Evolutionary conservation across 2,888 invertebrate genomes (phyloP).

Genomic region (Luffia ferchaultella): DNA sequence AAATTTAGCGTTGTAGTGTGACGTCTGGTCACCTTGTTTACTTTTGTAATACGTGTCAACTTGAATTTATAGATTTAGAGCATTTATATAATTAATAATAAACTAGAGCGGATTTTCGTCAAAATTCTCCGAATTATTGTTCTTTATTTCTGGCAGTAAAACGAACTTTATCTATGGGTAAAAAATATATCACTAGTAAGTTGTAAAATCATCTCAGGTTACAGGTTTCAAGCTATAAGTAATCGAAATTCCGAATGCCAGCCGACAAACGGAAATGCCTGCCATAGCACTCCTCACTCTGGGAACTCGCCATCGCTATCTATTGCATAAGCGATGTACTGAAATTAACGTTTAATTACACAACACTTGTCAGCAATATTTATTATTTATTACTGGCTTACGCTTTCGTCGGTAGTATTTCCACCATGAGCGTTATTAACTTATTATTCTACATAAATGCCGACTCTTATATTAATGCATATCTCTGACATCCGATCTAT

Average conservation of each 20-base stretch:
- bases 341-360: not conserved
- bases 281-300: not conserved
- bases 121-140: not conserved
- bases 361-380: not conserved
- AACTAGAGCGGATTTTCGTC: not conserved
- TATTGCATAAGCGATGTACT: not conserved
- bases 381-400: too few relatives aligned
- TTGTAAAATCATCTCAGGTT: not conserved
- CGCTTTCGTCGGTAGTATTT: too few relatives aligned
- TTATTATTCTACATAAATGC: not conserved
- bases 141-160: not conserved
- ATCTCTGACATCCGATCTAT: too few relatives aligned
- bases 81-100: not conserved
- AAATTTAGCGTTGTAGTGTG: too few relatives aligned
- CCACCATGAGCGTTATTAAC: not conserved
- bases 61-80: not conserved
- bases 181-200: not conserved
- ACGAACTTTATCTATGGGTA: not conserved
- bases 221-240: not conserved
- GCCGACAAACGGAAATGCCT: not conserved
- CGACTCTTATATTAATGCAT: not conserved
- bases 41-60: too few relatives aligned
- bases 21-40: too few relatives aligned
- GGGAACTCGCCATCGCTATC: not conserved
- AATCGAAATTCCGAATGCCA: not conserved